Base-by-base conservation (phyloP, 2,797 vertebrate species). In the Hoplostethus atlanticus region DNA sequence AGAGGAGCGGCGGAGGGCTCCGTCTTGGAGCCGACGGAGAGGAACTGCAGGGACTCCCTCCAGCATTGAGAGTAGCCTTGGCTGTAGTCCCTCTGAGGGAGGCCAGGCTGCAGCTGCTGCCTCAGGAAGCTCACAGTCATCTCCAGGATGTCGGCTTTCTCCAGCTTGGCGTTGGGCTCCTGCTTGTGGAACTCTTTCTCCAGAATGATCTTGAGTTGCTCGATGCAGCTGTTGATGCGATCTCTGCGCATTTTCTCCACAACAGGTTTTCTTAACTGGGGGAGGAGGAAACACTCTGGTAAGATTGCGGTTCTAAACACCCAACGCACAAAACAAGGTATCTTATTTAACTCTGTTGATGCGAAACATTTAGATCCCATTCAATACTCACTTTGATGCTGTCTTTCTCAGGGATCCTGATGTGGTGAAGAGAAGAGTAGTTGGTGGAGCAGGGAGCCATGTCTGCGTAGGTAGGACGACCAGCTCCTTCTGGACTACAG, bases 201-300 rank as follows among this genome's bases (percentile, higher is more conserved):
- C 88, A 96, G 86, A 47, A 95, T 93, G 64, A 88, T 31, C 81
- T 94, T 94, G 58, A 96, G 94, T 75, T 96, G 94, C 76, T 95
- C 94, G 17, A 95, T 96, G 88, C 94, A 94, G 83, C 71, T 91
- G 89, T 96, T 96, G 85, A 95, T 95, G 67, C 94, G 93, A 82
- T 95, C 94, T 73, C 94, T 74, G 53, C 94, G 94, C 93, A 94
- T 94, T 85, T 96, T 96, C 79, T 96, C 95, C 77, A 96, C 93
- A 0, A 92, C 17, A 8, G 96, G 96, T 76, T 97, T 97, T 75
- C 96, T 94, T 57, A 96, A 59, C 97, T 97, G 87, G 60, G 16
- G 73, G 78, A 71, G 74, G 50, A 73, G 30, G 13, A 72, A n/a
- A 79, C 48, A 68, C 9, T 5, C 0, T 16, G 36, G 55, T 77